Percentiles rank a stretch among this genome's conserved stretches.
Evolutionary conservation across 2,113 vertebrate species (phyloP).

Genomic region (Charina bottae): DNA sequence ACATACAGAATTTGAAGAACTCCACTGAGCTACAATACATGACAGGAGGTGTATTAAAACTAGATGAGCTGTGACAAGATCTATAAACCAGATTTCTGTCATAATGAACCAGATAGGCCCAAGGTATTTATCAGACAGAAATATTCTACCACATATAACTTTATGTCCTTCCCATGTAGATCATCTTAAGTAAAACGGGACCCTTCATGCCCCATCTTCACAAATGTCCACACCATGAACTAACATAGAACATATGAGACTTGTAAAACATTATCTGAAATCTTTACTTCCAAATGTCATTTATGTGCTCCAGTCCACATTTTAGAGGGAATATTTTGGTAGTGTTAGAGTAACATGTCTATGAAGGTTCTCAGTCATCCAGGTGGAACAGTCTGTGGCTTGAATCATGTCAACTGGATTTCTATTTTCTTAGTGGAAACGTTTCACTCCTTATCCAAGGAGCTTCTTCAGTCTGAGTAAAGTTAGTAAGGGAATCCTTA

Average conservation of each 20-base stretch:
- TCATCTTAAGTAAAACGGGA: background rate
- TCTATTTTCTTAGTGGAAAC: no score
- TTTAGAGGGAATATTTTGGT: background rate
- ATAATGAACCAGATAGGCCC: slow-evolving; percentile 1
- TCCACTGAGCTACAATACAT: slow-evolving; percentile 22
- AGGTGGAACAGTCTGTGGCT: no score
- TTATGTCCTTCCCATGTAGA: background rate
- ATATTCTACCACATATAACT: background rate
- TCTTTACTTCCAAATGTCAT: background rate
- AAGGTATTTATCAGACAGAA: slow-evolving; percentile 10
- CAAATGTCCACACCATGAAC: background rate
- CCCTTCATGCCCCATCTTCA: background rate
- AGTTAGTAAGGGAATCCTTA: no score
- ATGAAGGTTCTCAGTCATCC: no score
- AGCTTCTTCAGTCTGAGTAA: no score
- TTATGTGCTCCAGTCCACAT: background rate
- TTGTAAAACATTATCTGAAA: no score
- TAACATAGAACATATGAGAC: background rate
- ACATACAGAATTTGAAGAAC: slow-evolving; percentile 3
- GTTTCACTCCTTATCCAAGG: no score
- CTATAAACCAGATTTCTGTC: slow-evolving; percentile 19
- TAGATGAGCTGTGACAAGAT: slow-evolving; percentile 7
- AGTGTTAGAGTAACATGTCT: no score
- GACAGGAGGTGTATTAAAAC: slow-evolving; percentile 23
- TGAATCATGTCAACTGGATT: no score